Evolutionary conservation across 2,888 invertebrate species (phyloP), one percentile per base, ranked within the genome.

Genomic region (Drosophila vallismaia): DNA sequence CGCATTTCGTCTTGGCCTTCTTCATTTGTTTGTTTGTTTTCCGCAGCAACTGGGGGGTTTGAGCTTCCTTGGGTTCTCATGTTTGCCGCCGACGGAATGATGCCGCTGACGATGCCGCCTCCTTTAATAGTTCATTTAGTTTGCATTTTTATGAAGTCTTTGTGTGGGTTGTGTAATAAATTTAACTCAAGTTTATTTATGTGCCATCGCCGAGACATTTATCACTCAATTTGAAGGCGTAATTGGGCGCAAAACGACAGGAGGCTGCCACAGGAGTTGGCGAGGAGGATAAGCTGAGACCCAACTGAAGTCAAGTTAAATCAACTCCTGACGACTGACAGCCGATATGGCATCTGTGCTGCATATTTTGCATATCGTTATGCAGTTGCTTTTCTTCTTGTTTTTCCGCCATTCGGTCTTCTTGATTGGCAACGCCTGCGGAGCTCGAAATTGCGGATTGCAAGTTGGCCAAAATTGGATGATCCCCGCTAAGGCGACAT

Each of bases 161-260:
- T 89, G 86, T 88, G 89, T 88, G 88, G 86, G 89, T 88, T 83
- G 88, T 77, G 84, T 88, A 88, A 85, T 85, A 85, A 85, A 85
- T 85, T 85, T 88, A 86, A 88, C 84, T 86, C 71, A 79, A 74
- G 83, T 77, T 88, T 85, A 85, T 85, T 85, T 85, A 84, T 88
- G 88, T 88, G 86, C 77, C 86, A 82, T 88, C 89, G 71, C 70
- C 71, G 71, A 87, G 84, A 85, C 84, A 88, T 85, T 85, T 85
- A 85, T 85, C 89, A 88, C 84, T 85, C 84, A 85, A 85, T 85
- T 85, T 85, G 88, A 88, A 84, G 86, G 88, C 88, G 88, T 84
- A 88, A 87, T 83, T 83, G 88, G 88, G 88, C 88, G 88, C 82
- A 83, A 83, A 83, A 52, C 81, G 88, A 81, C 88, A 88, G 86